Evolutionary conservation across 2,797 vertebrate species (phyloP).

Genomic region (Hapalemur alaotrensis): DNA sequence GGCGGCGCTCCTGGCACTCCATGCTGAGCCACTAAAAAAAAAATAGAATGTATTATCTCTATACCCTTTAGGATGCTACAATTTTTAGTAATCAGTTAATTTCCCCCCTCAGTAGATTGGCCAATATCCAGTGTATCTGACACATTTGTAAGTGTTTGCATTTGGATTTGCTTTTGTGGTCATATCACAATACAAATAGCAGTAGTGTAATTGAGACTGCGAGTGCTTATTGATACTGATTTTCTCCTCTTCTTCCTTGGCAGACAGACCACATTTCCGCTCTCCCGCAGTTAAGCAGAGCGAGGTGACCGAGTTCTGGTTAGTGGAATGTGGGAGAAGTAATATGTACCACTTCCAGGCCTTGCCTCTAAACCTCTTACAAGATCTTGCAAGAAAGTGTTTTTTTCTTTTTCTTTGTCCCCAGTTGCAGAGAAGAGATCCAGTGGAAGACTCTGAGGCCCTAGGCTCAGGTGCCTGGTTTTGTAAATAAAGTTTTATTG

Average conservation of each 20-base stretch:
- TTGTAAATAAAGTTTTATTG: slow-evolving; percentile 8
- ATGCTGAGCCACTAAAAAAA: neutral
- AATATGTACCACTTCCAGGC: neutral
- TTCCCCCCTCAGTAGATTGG: neutral
- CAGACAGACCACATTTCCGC: neutral
- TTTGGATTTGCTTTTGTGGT: neutral
- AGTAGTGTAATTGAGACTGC: neutral
- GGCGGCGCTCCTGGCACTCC: too few species aligned
- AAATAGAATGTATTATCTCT: neutral
- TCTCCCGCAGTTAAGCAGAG: neutral
- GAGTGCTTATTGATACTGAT: neutral
- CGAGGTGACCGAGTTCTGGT: neutral
- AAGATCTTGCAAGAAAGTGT: neutral
- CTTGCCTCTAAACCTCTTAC: neutral
- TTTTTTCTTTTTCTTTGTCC: slow-evolving; percentile 1
- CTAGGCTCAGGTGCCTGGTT: neutral
- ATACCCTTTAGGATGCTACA: neutral
- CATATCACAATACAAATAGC: neutral
- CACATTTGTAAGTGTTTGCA: neutral
- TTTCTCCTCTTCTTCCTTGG: neutral
- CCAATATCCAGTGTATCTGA: neutral
- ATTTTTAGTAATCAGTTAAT: neutral
- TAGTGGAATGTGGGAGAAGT: neutral
- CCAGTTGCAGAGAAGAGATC: neutral
- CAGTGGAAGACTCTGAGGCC: neutral